phyloP scores from a whole-genome alignment of 2,888 invertebrate genomes.

The Trimorus sp. region DNA sequence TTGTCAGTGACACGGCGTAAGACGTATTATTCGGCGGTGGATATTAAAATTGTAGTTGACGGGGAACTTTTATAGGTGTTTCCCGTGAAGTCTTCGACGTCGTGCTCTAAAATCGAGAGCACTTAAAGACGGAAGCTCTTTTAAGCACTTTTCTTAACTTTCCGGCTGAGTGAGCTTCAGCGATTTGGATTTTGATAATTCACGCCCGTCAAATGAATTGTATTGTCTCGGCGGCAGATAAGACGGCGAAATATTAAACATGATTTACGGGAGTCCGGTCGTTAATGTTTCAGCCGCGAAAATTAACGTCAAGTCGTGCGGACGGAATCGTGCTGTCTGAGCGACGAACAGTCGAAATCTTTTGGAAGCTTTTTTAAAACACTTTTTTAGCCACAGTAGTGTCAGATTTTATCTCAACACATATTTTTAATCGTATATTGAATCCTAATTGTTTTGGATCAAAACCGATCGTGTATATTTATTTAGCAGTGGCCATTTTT shows the following conservation, averaged over 20 bases:
- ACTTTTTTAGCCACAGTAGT: too few species aligned
- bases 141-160: constrained; percentile 67
- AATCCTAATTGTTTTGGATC: too few species aligned
- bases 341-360: too few species aligned
- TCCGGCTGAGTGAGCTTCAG: constrained; percentile 47
- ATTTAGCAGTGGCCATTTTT: too few species aligned
- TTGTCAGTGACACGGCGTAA: constrained; percentile 50
- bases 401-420: too few species aligned
- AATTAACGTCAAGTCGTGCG: constrained; percentile 29
- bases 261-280: constrained; percentile 32
- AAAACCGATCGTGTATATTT: too few species aligned
- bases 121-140: constrained; percentile 66
- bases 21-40: constrained; percentile 51
- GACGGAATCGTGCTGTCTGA: too few species aligned
- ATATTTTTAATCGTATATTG: too few species aligned
- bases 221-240: constrained; percentile 40
- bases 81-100: constrained; percentile 43
- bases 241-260: constrained; percentile 47
- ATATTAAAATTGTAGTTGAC: constrained; percentile 63
- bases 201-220: constrained; percentile 60
- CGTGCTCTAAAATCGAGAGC: constrained; percentile 54
- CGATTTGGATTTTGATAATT: constrained; percentile 62
- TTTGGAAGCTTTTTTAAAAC: too few species aligned
- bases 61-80: constrained; percentile 59
- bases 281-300: constrained; percentile 27